Evolutionary conservation across 2,113 vertebrate species (phyloP).

Genomic region (Brachyhypopomus occidentalis): DNA sequence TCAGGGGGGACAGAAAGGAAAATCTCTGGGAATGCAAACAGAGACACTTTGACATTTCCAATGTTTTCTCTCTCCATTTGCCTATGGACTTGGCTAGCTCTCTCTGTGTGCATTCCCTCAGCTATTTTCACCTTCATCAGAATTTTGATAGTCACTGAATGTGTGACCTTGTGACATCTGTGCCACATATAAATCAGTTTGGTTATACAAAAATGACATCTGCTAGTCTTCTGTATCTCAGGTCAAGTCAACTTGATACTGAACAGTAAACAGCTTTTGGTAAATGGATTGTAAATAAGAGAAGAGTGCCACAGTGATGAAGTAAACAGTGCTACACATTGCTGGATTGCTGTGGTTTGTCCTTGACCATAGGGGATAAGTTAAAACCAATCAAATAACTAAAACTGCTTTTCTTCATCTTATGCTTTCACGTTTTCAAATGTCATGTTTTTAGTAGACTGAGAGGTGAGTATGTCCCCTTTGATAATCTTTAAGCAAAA

Average conservation of each 20-base stretch:
- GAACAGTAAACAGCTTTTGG: constrained; percentile 33
- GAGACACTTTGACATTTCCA: constrained; percentile 56
- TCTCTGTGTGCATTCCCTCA: not conserved
- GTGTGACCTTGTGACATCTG: constrained; percentile 20
- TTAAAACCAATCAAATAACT: constrained; percentile 10
- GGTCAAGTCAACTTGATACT: not conserved
- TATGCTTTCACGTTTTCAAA: not conserved
- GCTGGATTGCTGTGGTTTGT: not conserved
- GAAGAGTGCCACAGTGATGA: not conserved
- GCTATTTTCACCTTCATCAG: constrained; percentile 33
- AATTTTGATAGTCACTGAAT: constrained; percentile 33
- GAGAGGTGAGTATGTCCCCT: not conserved
- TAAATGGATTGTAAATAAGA: not conserved
- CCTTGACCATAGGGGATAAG: not conserved
- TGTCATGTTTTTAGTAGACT: not conserved
- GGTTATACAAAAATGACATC: constrained; percentile 13
- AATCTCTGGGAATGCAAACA: constrained; percentile 41
- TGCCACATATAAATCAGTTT: constrained; percentile 8
- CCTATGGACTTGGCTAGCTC: constrained; percentile 31
- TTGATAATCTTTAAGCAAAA: not conserved
- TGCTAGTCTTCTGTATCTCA: constrained; percentile 14
- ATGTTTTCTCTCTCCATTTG: constrained; percentile 45
- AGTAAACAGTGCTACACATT: not conserved
- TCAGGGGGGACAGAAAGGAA: constrained; percentile 49
- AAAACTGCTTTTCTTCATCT: not conserved